Evolutionary conservation across 2,797 vertebrate species (phyloP), one percentile per base, ranked within the genome.

Genomic region (Mormyrus hasselquistii): DNA sequence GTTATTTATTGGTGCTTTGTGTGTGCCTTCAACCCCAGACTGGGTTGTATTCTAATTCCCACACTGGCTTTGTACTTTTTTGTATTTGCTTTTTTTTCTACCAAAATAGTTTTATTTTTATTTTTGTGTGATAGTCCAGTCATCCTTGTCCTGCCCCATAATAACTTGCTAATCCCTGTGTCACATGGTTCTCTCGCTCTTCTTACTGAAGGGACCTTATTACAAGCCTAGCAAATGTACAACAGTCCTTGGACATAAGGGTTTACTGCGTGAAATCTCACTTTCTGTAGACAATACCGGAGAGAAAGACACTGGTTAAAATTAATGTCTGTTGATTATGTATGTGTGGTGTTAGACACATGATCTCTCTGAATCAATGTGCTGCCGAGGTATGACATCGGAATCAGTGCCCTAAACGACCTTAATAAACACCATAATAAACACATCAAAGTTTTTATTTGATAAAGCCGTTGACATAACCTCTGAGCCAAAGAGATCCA

Each of bases 1-100:
- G 76, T 82, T 47, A 47, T 82, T 47, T 82, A 82, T 82, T 82
- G 76, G 76, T 82, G 76, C 41, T 0, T 82, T n/a, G 41, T 82
- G 16, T 47, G 41, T 82, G 76, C 6, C 47, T 82, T 82, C 76
- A 82, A n/a, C 76, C 41, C 41, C 19, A 82, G 76, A 47, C 76
- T 79, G 16, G 38, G 73, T 79, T 44, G 14, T 79, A 44, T n/a
- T 79, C 34, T n/a, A 79, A 79, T 79, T 82, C 88, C 88, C 79
- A 14, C 49, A 55, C 52, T 44, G 69, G 29, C 55, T 89, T 19
- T 87, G 34, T 47, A 82, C 41, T 44, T 82, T 44, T 82, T 41
- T 76, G 34, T 82, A 44, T 82, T 82, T 82, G 38, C 76, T 82
- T 82, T 82, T 41, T 47, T 44, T 79, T 82, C 41, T n/a, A 79